Conservation (phyloP, 1,140 invertebrate genomes). For the Melitaea cinxia region DNA sequence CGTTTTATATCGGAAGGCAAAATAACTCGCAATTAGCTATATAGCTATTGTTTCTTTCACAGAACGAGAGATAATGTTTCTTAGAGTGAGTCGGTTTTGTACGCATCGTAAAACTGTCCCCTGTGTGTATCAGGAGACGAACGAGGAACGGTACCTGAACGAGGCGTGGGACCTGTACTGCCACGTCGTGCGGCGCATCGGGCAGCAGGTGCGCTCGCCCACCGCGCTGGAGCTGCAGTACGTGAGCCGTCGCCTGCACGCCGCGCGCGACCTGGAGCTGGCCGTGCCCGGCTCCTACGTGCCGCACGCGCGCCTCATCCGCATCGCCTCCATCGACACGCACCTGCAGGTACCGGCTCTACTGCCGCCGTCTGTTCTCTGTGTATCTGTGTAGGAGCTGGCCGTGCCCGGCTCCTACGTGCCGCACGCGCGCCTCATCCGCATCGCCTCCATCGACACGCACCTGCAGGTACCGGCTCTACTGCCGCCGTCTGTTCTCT, state of each 20-base stretch:
- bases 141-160: conserved; percentile 95
- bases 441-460: too few relatives aligned
- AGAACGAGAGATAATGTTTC: too few relatives aligned
- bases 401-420: too few relatives aligned
- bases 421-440: too few relatives aligned
- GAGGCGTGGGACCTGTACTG: conserved; percentile 99
- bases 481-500: too few relatives aligned
- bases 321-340: conserved; percentile 94
- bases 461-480: too few relatives aligned
- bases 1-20: too few relatives aligned
- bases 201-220: conserved; percentile 94
- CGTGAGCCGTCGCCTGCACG: conserved; percentile 95
- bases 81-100: too few relatives aligned
- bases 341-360: conserved; percentile 84
- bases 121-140: conserved; percentile 86
- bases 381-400: too few relatives aligned
- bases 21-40: too few relatives aligned
- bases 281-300: conserved; percentile 98
- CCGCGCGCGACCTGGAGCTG: conserved; percentile 95
- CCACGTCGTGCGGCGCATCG: conserved; percentile 97
- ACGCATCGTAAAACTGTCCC: too few relatives aligned
- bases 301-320: conserved; percentile 92
- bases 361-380: not conserved
- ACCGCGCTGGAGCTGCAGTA: conserved; percentile 96
- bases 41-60: too few relatives aligned